Conservation (phyloP, 2,797 vertebrate species). For the Vultur gryphus region DNA sequence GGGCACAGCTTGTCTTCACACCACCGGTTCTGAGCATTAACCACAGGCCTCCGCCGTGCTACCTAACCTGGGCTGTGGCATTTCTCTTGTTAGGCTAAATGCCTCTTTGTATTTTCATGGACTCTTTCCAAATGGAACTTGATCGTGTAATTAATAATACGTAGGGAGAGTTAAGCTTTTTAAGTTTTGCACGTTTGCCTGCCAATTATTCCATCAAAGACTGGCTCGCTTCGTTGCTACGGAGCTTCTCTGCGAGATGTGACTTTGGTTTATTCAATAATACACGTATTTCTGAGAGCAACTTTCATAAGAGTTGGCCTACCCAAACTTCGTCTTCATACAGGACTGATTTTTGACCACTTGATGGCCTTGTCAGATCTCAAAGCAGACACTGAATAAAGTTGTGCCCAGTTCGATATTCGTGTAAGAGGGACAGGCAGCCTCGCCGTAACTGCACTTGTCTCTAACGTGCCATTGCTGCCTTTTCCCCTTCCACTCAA, state of each 20-base stretch:
- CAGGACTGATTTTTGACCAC: neutral
- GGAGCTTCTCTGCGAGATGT: neutral
- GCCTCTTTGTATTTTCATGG: neutral
- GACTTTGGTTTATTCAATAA: neutral
- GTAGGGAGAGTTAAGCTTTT: constrained; percentile 16
- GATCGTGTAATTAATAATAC: neutral
- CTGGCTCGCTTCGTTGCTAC: neutral
- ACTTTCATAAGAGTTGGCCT: neutral
- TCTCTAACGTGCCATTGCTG: neutral
- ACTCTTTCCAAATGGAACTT: neutral
- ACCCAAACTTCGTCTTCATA: neutral
- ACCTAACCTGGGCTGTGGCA: neutral
- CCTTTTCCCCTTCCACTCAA: neutral
- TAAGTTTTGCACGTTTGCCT: neutral
- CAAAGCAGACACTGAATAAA: neutral
- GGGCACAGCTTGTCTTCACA: neutral
- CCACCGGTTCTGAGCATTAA: rapidly evolving
- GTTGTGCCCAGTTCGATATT: neutral
- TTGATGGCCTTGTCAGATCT: rapidly evolving
- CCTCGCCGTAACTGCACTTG: neutral
- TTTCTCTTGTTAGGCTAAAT: neutral
- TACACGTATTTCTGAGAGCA: neutral
- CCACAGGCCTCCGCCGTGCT: neutral
- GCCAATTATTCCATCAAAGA: neutral
- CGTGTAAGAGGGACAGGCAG: neutral